These are phyloP conservation scores for Gymnocheta viridis DNA, from an alignment of 2,888 invertebrate genomes.

Conservation along the genomic window DNA sequence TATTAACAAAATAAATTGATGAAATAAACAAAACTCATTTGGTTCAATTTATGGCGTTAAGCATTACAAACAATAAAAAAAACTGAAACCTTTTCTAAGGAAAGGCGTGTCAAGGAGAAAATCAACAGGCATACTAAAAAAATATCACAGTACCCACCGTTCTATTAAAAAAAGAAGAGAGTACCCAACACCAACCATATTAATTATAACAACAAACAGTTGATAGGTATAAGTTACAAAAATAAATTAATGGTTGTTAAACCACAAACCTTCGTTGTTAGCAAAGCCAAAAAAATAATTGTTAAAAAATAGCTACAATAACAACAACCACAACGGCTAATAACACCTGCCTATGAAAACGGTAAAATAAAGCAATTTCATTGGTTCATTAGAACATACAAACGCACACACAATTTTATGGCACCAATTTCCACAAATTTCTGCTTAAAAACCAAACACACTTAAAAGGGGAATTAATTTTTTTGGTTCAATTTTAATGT, in stretches of 20 bases:
- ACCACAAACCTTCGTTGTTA: conserved; percentile 60
- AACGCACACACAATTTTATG: not conserved
- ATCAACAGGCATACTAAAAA: not conserved
- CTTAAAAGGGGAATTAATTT: conserved; percentile 8
- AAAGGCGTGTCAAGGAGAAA: conserved; percentile 54
- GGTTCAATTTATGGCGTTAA: conserved; percentile 41
- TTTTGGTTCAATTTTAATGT: not conserved
- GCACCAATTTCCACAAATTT: not conserved
- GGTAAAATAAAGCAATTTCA: conserved; percentile 45
- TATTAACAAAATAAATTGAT: conserved; percentile 50
- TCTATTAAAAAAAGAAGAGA: conserved; percentile 23
- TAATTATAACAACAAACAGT: not conserved
- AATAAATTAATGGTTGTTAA: conserved; percentile 68
- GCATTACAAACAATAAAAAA: not conserved
- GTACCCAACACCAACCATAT: not conserved
- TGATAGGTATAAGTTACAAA: conserved; percentile 43
- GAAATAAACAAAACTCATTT: conserved; percentile 40
- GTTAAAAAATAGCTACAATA: conserved; percentile 31
- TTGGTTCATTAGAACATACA: conserved; percentile 21
- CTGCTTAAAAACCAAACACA: not conserved
- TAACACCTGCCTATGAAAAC: conserved; percentile 54
- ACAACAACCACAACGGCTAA: conserved; percentile 32
- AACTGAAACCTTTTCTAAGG: conserved; percentile 14
- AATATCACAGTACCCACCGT: conserved; percentile 47
- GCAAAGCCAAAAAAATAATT: conserved; percentile 35